These are phyloP conservation scores for Octopus sinensis DNA, from an alignment of 1,140 invertebrate species.

Conservation along the genomic window DNA sequence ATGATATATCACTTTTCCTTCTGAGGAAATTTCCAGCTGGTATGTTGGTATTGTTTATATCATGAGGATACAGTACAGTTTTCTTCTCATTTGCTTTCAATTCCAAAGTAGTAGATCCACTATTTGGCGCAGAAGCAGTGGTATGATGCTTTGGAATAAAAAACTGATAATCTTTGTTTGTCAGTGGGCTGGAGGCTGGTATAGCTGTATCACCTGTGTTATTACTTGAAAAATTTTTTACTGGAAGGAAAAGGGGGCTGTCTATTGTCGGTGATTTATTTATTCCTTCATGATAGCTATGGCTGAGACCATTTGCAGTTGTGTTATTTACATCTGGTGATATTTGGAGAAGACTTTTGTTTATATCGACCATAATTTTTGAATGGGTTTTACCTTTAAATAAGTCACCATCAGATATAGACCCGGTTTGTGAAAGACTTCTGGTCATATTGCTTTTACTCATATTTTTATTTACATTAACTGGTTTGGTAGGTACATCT, in stretches of 20 bases:
- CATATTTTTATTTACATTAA: not conserved
- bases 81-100: too few species aligned
- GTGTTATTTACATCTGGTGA: not conserved
- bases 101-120: too few species aligned
- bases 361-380: not conserved
- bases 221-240: not conserved
- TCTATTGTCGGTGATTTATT: not conserved
- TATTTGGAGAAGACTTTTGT: not conserved
- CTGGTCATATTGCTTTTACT: not conserved
- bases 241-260: not conserved
- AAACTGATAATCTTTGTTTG: not conserved
- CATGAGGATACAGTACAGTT: too few species aligned
- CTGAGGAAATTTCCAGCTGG: not conserved
- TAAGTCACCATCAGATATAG: constrained; percentile 2
- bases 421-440: not conserved
- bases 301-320: not conserved
- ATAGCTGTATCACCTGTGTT: not conserved
- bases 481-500: not conserved
- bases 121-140: too few species aligned
- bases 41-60: too few species aligned
- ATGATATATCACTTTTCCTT: constrained; percentile 10
- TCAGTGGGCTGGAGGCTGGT: not conserved
- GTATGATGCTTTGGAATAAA: not conserved
- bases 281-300: not conserved
- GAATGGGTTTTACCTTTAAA: not conserved